These are phyloP conservation scores for Homarus americanus DNA, from an alignment of 1,140 invertebrate species.

Conservation along the genomic window DNA sequence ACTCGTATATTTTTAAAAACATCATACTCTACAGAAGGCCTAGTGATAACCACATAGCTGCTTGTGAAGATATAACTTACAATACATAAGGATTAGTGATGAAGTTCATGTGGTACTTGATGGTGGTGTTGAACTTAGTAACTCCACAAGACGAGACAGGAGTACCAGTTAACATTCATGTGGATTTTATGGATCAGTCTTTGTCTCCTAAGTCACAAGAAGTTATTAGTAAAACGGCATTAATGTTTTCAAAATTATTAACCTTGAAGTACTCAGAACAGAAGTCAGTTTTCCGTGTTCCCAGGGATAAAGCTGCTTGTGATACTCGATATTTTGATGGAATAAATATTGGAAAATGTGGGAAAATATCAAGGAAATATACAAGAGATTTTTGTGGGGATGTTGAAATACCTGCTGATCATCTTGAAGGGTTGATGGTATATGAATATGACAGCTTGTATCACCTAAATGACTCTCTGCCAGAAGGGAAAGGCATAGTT, in stretches of 20 bases:
- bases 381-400: slow-evolving; percentile 29
- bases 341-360: slow-evolving; percentile 32
- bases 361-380: neutral
- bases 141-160: too few relatives aligned
- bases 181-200: slow-evolving; percentile 2
- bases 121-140: neutral
- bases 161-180: slow-evolving; percentile 13
- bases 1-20: too few relatives aligned
- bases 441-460: neutral
- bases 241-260: neutral
- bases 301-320: slow-evolving; percentile 20
- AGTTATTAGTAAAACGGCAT: neutral
- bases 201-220: neutral
- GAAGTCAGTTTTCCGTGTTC: neutral
- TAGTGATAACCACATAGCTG: too few relatives aligned
- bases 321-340: neutral
- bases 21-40: neutral
- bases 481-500: slow-evolving; percentile 15
- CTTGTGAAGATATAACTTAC: neutral
- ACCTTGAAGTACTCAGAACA: neutral
- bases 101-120: neutral
- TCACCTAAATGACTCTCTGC: neutral
- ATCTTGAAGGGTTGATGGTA: slow-evolving; percentile 19
- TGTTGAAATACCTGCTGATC: slow-evolving; percentile 26
- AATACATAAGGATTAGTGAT: neutral